phyloP scores from a whole-genome alignment of 2,797 vertebrate genomes.

The Discoglossus pictus region DNA sequence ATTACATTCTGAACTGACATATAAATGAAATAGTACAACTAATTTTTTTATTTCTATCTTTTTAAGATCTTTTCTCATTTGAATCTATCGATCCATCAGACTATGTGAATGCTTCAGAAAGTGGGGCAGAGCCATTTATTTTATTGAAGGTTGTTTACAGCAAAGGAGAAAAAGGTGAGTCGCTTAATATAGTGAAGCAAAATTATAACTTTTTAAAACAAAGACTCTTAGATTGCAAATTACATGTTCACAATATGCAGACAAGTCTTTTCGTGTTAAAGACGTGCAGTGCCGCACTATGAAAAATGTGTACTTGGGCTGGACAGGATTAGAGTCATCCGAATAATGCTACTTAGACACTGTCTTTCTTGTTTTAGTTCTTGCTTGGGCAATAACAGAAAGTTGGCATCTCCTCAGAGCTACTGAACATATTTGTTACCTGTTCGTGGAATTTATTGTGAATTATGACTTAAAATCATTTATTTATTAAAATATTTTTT shows the following conservation, averaged over 20 bases:
- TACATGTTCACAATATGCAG: not conserved
- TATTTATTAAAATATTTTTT: too few relatives aligned
- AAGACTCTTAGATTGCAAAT: slow-evolving; percentile 1
- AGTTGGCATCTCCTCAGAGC: slow-evolving; percentile 12
- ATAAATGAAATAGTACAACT: too few relatives aligned
- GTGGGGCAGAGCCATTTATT: slow-evolving; percentile 16
- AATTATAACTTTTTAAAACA: slow-evolving; percentile 3
- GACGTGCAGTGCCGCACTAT: not conserved
- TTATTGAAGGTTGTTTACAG: slow-evolving; percentile 36
- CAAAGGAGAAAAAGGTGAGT: slow-evolving; percentile 33
- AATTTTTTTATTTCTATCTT: slow-evolving; percentile 14
- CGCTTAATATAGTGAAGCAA: slow-evolving; percentile 4
- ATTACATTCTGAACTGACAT: too few relatives aligned
- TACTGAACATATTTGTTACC: too few relatives aligned
- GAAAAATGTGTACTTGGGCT: not conserved
- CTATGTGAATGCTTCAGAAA: slow-evolving; percentile 14
- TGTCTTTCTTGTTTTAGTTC: slow-evolving; percentile 14
- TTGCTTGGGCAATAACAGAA: slow-evolving; percentile 1
- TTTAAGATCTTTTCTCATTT: slow-evolving; percentile 28
- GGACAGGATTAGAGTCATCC: slow-evolving; percentile 17
- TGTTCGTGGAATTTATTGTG: too few relatives aligned
- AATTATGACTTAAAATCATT: too few relatives aligned
- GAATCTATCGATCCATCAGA: slow-evolving; percentile 32
- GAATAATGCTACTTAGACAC: slow-evolving; percentile 3
- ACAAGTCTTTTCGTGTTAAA: slow-evolving; percentile 26